Percentiles rank a stretch among this genome's conserved stretches.
Evolutionary conservation across 2,888 invertebrate species (phyloP).

Genomic region (Linnaemya vulpina): DNA sequence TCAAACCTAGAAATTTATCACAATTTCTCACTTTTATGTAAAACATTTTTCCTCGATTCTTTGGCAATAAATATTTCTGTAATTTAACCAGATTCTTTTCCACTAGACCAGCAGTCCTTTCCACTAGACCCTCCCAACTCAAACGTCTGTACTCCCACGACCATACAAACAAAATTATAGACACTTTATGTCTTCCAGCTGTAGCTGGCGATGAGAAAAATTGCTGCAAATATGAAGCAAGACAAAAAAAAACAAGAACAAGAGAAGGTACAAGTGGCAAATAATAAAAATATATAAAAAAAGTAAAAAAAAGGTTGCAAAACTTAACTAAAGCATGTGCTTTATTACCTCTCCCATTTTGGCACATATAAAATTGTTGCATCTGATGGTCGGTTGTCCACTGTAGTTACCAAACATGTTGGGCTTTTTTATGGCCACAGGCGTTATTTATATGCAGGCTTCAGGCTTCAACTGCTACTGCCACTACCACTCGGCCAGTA

Average conservation of each 20-base stretch:
- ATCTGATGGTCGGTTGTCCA: constrained; percentile 76
- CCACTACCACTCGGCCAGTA: background rate
- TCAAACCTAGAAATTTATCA: constrained; percentile 42
- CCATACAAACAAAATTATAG: constrained; percentile 63
- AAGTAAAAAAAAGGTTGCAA: constrained; percentile 31
- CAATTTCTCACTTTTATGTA: constrained; percentile 72
- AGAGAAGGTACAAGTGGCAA: constrained; percentile 7
- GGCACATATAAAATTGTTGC: constrained; percentile 62
- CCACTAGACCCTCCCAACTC: background rate
- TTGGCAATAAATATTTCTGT: constrained; percentile 82
- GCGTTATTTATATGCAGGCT: constrained; percentile 81
- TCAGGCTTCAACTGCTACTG: constrained; percentile 44
- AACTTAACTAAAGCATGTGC: constrained; percentile 70
- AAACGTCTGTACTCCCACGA: constrained; percentile 22
- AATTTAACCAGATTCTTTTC: constrained; percentile 65
- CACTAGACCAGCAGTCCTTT: constrained; percentile 11
- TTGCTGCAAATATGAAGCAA: constrained; percentile 14
- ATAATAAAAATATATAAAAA: constrained; percentile 12
- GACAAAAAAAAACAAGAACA: constrained; percentile 24
- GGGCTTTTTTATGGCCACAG: constrained; percentile 82
- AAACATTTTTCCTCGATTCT: constrained; percentile 82
- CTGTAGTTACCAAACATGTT: constrained; percentile 77
- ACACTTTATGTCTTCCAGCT: constrained; percentile 61
- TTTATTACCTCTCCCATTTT: constrained; percentile 67
- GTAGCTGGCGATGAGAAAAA: constrained; percentile 25